Evolutionary conservation across 2,888 invertebrate genomes (phyloP).

Genomic region (Abrostola triplasia): DNA sequence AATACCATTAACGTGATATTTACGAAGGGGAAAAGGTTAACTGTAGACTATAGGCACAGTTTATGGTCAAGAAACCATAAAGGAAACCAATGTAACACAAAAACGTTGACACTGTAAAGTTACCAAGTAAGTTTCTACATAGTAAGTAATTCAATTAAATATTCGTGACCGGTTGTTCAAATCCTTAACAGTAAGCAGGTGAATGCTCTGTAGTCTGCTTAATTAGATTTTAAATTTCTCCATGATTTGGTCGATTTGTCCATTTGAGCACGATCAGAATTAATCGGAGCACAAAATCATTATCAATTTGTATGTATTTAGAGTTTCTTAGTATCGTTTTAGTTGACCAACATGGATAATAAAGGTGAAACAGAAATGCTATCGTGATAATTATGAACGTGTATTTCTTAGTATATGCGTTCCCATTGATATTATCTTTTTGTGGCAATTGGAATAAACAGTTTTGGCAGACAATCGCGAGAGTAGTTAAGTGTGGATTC

Average conservation of each 20-base stretch:
- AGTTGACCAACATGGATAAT: constrained; percentile 12
- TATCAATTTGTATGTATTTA: constrained; percentile 34
- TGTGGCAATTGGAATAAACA: constrained; percentile 33
- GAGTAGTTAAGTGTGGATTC: constrained; percentile 34
- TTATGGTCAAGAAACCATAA: constrained; percentile 55
- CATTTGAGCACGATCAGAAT: constrained; percentile 41
- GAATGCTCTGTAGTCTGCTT: constrained; percentile 54
- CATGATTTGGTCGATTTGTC: constrained; percentile 41
- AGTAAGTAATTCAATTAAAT: constrained; percentile 69
- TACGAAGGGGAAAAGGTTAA: constrained; percentile 58
- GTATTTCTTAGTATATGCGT: constrained; percentile 38
- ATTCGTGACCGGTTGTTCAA: constrained; percentile 66
- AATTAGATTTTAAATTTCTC: constrained; percentile 65
- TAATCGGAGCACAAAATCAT: constrained; percentile 30
- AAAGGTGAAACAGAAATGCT: constrained; percentile 13
- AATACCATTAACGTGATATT: constrained; percentile 59
- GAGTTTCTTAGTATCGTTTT: constrained; percentile 9
- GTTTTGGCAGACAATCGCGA: constrained; percentile 43
- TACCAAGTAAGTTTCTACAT: constrained; percentile 58
- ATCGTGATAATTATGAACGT: constrained; percentile 38
- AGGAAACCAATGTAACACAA: constrained; percentile 47
- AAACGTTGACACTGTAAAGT: constrained; percentile 47
- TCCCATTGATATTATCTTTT: constrained; percentile 46
- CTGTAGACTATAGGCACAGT: constrained; percentile 33
- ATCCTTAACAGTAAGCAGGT: constrained; percentile 58